Evolutionary conservation across 2,888 invertebrate species (phyloP).

Genomic region (Geophilus truncorum): DNA sequence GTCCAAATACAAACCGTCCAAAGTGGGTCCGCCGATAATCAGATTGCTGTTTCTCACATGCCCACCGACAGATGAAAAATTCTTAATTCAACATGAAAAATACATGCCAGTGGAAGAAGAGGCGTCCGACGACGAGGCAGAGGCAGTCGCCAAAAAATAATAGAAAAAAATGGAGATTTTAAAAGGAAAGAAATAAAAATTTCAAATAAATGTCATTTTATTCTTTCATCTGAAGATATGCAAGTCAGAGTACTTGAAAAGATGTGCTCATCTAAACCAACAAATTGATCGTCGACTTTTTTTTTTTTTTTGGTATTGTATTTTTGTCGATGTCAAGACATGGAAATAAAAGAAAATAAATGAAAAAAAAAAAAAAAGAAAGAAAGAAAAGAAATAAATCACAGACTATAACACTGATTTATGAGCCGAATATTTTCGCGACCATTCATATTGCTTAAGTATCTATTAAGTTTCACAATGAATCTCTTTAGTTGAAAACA

Average conservation of each 20-base stretch:
- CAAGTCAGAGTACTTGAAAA: neutral
- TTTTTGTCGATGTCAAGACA: too few species aligned
- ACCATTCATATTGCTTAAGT: neutral
- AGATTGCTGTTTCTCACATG: slow-evolving; percentile 54
- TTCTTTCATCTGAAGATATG: neutral
- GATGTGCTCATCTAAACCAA: neutral
- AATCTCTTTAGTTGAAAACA: neutral
- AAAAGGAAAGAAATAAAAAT: neutral
- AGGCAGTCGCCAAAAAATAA: neutral
- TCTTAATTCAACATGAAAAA: slow-evolving; percentile 20
- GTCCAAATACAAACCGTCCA: slow-evolving; percentile 60
- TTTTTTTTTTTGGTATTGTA: too few species aligned
- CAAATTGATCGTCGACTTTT: neutral
- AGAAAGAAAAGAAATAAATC: neutral
- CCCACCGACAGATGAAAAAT: slow-evolving; percentile 59
- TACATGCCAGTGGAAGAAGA: slow-evolving; percentile 6
- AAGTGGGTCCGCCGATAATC: slow-evolving; percentile 57
- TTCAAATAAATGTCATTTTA: neutral
- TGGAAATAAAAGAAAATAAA: too few species aligned
- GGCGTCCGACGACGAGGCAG: slow-evolving; percentile 33
- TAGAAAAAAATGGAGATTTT: neutral
- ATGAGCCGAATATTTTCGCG: neutral
- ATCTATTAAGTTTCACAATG: neutral
- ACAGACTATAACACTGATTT: neutral
- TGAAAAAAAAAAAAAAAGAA: too few species aligned